phyloP scores from a whole-genome alignment of 2,113 vertebrate species.

The Ptyas mucosa region DNA sequence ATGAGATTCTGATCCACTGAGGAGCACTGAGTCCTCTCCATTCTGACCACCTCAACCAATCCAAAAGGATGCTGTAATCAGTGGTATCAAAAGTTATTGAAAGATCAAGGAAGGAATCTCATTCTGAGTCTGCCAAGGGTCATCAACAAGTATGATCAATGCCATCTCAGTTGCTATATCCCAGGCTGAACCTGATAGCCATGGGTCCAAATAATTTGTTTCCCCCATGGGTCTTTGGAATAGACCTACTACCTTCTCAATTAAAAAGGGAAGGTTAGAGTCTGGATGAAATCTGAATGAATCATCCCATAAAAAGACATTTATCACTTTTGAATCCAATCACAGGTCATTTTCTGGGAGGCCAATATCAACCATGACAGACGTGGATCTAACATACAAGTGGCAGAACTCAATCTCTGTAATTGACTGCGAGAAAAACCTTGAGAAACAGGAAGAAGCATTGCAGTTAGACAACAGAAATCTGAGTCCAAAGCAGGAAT shows the following conservation, averaged over 20 bases:
- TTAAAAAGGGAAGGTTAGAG: not conserved
- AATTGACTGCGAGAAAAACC: not conserved
- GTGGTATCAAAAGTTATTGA: not conserved
- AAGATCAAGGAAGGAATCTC: not conserved
- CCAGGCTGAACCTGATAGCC: not conserved
- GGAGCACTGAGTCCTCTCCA: not conserved
- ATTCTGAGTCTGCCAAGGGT: not conserved
- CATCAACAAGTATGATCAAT: not conserved
- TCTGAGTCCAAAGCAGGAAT: not conserved
- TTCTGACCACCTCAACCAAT: not conserved
- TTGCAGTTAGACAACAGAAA: not conserved
- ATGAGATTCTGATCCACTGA: not conserved
- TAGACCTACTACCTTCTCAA: not conserved
- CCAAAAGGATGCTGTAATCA: not conserved
- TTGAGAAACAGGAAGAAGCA: not conserved
- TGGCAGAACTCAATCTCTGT: not conserved
- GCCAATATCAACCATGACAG: too few species aligned
- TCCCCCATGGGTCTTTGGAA: not conserved
- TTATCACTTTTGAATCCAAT: not conserved
- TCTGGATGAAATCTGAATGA: not conserved
- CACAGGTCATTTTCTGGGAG: too few species aligned
- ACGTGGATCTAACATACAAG: too few species aligned
- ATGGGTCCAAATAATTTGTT: not conserved
- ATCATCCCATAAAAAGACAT: not conserved
- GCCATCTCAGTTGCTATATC: not conserved